Conservation (phyloP, 2,888 invertebrate genomes). For the Cheilosia soror region DNA sequence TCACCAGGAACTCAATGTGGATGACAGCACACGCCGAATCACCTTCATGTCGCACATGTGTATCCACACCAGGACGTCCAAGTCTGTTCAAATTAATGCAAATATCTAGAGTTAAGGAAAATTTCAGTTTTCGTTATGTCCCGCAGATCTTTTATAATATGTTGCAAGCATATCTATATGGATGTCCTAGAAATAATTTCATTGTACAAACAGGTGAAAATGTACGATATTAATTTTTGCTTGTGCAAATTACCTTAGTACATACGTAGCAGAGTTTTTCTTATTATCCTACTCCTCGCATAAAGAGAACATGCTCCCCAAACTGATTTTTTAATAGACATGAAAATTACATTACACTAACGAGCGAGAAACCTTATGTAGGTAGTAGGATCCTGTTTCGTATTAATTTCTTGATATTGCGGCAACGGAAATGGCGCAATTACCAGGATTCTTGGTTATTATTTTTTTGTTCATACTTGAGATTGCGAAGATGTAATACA, state of each 20-base stretch:
- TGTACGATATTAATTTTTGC: conserved; percentile 33
- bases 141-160: background rate
- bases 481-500: background rate
- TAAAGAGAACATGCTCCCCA: conserved; percentile 15
- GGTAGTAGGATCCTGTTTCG: background rate
- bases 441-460: conserved; percentile 14
- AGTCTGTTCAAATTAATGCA: conserved; percentile 87
- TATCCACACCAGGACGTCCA: conserved; percentile 98
- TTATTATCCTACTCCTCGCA: background rate
- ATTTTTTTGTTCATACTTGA: conserved; percentile 1
- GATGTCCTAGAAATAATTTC: background rate
- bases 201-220: background rate
- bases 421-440: conserved; percentile 28
- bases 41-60: conserved; percentile 94
- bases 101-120: conserved; percentile 77
- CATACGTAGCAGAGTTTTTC: conserved; percentile 50
- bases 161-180: background rate
- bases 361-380: background rate
- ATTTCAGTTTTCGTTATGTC: conserved; percentile 40
- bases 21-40: conserved; percentile 87
- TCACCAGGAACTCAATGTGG: conserved; percentile 96
- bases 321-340: conserved; percentile 34
- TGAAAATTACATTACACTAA: conserved; percentile 47
- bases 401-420: conserved; percentile 13
- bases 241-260: conserved; percentile 34